Evolutionary conservation across 2,888 invertebrate species (phyloP).

Genomic region (Xestia sexstrigata): DNA sequence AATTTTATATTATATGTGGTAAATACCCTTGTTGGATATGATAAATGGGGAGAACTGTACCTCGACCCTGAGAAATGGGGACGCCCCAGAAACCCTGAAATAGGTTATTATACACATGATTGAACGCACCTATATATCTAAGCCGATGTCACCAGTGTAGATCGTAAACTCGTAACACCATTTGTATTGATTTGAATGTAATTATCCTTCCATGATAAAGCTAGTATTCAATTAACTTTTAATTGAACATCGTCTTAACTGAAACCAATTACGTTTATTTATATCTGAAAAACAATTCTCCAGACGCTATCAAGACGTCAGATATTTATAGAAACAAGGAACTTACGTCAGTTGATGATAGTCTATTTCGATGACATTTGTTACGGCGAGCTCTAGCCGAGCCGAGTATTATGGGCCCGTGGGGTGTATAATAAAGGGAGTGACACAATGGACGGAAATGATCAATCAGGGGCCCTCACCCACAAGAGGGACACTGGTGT

Average conservation of each 20-base stretch:
- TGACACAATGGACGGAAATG: constrained; percentile 86
- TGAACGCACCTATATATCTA: constrained; percentile 71
- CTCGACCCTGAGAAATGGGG: constrained; percentile 74
- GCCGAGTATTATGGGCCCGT: constrained; percentile 70
- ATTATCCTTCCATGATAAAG: constrained; percentile 30
- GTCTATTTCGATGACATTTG: constrained; percentile 72
- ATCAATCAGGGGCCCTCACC: constrained; percentile 84
- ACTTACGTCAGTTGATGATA: constrained; percentile 70
- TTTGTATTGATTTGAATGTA: constrained; percentile 55
- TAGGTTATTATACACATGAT: constrained; percentile 72
- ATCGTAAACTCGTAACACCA: constrained; percentile 52
- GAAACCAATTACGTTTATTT: constrained; percentile 41
- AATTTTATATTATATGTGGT: constrained; percentile 27
- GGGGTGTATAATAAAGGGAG: constrained; percentile 79
- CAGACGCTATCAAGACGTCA: constrained; percentile 60
- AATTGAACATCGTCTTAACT: constrained; percentile 29
- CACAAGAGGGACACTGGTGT: constrained; percentile 77
- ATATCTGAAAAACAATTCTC: constrained; percentile 32
- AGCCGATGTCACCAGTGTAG: constrained; percentile 53
- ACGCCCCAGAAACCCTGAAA: constrained; percentile 75
- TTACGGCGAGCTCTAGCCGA: constrained; percentile 72
- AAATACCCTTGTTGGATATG: constrained; percentile 62
- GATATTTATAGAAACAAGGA: constrained; percentile 68
- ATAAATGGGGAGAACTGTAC: constrained; percentile 68
- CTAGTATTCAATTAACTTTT: constrained; percentile 20